A percentile compares a stretch with the other conserved stretches of the same genome.
Evolutionary conservation across 2,888 invertebrate species (phyloP).

Genomic region (Apoderus coryli): DNA sequence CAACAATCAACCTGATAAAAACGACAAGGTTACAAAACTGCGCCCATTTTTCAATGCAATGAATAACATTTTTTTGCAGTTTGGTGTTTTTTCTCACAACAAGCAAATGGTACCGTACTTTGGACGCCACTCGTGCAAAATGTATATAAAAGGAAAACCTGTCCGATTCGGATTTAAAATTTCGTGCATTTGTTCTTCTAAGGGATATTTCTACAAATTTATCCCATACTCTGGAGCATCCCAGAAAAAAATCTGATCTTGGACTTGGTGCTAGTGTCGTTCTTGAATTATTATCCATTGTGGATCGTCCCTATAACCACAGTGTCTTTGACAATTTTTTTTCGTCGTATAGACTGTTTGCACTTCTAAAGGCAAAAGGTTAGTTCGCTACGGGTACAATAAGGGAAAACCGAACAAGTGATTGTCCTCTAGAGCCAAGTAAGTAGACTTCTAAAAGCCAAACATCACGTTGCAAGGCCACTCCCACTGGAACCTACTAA

Average conservation of each 20-base stretch:
- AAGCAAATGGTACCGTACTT: conserved; percentile 12
- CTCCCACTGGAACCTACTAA: too few relatives aligned
- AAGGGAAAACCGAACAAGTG: too few relatives aligned
- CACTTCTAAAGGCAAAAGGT: too few relatives aligned
- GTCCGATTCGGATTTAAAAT: conserved; percentile 12
- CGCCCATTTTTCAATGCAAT: conserved; percentile 8
- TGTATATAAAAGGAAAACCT: conserved; percentile 11
- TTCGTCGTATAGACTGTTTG: too few relatives aligned
- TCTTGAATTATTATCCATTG: conserved; percentile 7
- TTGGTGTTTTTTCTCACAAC: conserved; percentile 9
- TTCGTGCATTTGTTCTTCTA: conserved; percentile 12
- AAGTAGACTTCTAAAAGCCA: too few relatives aligned
- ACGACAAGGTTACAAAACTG: conserved; percentile 8
- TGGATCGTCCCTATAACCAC: conserved; percentile 4
- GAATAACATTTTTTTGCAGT: conserved; percentile 10
- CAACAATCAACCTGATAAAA: conserved; percentile 8
- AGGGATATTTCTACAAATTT: conserved; percentile 11
- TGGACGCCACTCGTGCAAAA: conserved; percentile 9
- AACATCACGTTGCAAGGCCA: too few relatives aligned
- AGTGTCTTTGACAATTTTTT: too few relatives aligned
- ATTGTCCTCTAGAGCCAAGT: too few relatives aligned
- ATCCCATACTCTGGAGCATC: conserved; percentile 12
- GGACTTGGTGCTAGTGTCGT: conserved; percentile 8
- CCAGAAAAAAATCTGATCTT: conserved; percentile 6
- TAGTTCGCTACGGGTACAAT: too few relatives aligned